Conservation (phyloP, 2,888 invertebrate genomes). For the Hypselothyrea guttata region DNA sequence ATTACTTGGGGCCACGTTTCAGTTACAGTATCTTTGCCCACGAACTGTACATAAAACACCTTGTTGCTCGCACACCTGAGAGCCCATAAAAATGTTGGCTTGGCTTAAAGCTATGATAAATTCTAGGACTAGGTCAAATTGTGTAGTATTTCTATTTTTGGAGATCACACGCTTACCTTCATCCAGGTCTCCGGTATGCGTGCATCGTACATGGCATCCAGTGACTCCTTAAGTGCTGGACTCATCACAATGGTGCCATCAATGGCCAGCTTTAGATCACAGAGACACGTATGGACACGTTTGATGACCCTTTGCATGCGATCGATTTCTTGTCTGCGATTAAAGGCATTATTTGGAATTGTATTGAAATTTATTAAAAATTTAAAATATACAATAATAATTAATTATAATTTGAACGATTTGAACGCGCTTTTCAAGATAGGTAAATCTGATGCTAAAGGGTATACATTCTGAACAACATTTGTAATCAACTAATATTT, state of each 20-base stretch:
- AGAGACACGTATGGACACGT: slow-evolving; percentile 90
- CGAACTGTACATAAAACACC: slow-evolving; percentile 40
- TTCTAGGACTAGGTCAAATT: slow-evolving; percentile 29
- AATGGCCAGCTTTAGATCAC: slow-evolving; percentile 95
- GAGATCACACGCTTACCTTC: slow-evolving; percentile 85
- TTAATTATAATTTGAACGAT: no score
- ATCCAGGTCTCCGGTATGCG: slow-evolving; percentile 95
- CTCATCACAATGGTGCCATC: slow-evolving; percentile 99
- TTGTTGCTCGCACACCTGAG: slow-evolving; percentile 33
- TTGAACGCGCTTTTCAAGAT: no score
- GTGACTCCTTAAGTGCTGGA: slow-evolving; percentile 91
- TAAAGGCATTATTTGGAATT: no score
- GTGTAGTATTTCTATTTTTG: slow-evolving; percentile 13
- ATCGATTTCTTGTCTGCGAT: slow-evolving; percentile 89
- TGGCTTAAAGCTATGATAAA: slow-evolving; percentile 35
- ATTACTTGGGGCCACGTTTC: slow-evolving; percentile 48
- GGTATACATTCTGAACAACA: no score
- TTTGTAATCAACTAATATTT: no score
- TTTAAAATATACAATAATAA: neutral
- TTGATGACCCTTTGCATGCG: slow-evolving; percentile 94
- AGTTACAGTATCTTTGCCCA: slow-evolving; percentile 24
- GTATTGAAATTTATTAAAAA: no score
- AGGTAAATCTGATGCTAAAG: no score
- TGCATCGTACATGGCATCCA: slow-evolving; percentile 98
- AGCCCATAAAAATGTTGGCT: slow-evolving; percentile 43